A percentile compares a stretch with the other conserved stretches of the same genome.
Conservation (phyloP, 2,113 vertebrate species). For the Phainopepla nitens region DNA sequence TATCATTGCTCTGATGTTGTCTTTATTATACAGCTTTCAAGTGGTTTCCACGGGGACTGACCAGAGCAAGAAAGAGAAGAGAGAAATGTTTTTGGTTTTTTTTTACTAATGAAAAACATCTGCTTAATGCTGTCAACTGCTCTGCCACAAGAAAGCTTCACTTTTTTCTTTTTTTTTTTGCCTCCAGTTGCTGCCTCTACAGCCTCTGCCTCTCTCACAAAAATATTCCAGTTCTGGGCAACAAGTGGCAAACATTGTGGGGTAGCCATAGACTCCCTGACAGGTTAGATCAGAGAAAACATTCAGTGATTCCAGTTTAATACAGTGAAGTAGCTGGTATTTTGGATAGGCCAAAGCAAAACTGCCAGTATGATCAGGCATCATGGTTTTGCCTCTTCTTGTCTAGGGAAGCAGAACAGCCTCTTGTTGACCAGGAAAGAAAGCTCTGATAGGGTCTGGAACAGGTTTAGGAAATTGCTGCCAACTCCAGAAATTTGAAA, state of each 20-base stretch:
- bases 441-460: constrained; percentile 18
- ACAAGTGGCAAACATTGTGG: neutral
- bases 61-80: neutral
- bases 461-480: constrained; percentile 13
- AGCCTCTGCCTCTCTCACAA: neutral
- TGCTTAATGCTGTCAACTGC: neutral
- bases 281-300: neutral
- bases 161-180: neutral
- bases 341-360: constrained; percentile 30
- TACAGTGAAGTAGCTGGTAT: neutral
- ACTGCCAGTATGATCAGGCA: neutral
- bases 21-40: neutral
- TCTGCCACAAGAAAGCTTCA: neutral
- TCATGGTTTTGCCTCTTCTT: neutral
- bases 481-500: constrained; percentile 38
- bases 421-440: neutral
- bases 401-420: neutral
- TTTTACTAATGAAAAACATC: neutral
- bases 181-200: neutral
- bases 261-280: neutral
- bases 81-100: neutral
- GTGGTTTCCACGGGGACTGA: neutral
- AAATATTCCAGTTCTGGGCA: neutral
- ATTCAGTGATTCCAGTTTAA: neutral
- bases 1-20: neutral